phyloP scores from a whole-genome alignment of 2,888 invertebrate species.

The Agrotis segetum region DNA sequence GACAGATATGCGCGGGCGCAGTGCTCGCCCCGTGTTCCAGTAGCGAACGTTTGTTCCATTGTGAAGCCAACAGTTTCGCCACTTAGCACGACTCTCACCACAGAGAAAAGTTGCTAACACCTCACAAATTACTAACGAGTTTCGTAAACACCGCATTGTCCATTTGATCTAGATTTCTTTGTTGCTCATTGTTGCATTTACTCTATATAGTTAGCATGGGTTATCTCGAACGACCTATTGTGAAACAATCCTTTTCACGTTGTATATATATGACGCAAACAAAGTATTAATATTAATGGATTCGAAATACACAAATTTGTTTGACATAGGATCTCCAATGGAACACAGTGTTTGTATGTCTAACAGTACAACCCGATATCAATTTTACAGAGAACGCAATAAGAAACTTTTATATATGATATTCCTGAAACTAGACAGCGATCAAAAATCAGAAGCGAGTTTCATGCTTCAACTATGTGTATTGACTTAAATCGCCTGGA shows the following conservation, averaged over 20 bases:
- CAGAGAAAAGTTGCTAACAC: constrained; percentile 83
- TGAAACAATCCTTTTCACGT: constrained; percentile 47
- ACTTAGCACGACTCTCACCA: constrained; percentile 87
- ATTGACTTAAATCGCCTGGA: constrained; percentile 10
- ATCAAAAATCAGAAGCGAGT: neutral
- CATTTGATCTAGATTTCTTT: constrained; percentile 87
- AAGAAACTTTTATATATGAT: neutral
- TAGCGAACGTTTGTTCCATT: constrained; percentile 78
- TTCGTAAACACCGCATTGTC: constrained; percentile 87
- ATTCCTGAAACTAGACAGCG: neutral
- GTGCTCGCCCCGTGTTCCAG: constrained; percentile 57
- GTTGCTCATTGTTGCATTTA: constrained; percentile 74
- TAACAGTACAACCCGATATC: neutral
- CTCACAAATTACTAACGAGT: constrained; percentile 83
- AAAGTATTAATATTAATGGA: constrained; percentile 20
- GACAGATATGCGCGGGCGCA: constrained; percentile 70
- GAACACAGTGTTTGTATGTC: neutral
- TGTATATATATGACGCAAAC: constrained; percentile 34
- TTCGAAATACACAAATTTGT: constrained; percentile 11
- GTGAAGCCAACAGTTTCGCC: constrained; percentile 82
- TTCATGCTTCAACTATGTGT: neutral
- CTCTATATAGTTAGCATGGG: constrained; percentile 68
- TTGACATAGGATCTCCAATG: constrained; percentile 4
- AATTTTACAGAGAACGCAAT: neutral
- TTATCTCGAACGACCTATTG: constrained; percentile 75